Evolutionary conservation across 2,888 invertebrate species (phyloP), one percentile per base, ranked within the genome.

Genomic region (Empis livida): DNA sequence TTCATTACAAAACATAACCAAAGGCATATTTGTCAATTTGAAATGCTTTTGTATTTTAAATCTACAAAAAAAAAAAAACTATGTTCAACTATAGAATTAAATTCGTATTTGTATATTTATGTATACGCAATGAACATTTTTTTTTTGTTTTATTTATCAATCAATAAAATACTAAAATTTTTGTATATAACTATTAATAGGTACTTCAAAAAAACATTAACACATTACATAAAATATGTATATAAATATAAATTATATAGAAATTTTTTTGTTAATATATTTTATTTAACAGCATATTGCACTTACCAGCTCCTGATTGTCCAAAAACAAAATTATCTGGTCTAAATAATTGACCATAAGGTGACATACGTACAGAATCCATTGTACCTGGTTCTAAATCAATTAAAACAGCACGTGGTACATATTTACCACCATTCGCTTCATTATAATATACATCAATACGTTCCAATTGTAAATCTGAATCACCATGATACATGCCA

Each of bases 381-480:
- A 92, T 87, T 14, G 91, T 90, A 6, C 89, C 88, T 0, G 89
- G 87, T 70, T 92, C 92, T 63, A 92, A 68, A 70, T 92, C 92
- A 44, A 91, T 84, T 52, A 91, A 74, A 30, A 91, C 79, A 0
- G 90, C 87, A 13, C 92, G 76, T 0, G 91, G 91, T 8, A 92
- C 90, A 70, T 79, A 92, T 63, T 83, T 82, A 69, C 75, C 73
- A 49, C 75, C 72, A 32, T 75, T 72, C 0, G 84, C 86, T 61
- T 86, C 84, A 62, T 78, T 86, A 71, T 84, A 88, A 68, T 88
- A 88, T 8, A 88, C 88, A 56, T 82, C 80, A 58, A 89, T 82
- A 46, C 88, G 74, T 62, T 88, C 86, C 54, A 77, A 66, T 63
- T 89, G 88, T 53, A 84, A 70, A 49, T 80, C 78, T 50, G 79